phyloP scores from a whole-genome alignment of 2,888 invertebrate genomes.

The Drepanosiphum platanoidis region DNA sequence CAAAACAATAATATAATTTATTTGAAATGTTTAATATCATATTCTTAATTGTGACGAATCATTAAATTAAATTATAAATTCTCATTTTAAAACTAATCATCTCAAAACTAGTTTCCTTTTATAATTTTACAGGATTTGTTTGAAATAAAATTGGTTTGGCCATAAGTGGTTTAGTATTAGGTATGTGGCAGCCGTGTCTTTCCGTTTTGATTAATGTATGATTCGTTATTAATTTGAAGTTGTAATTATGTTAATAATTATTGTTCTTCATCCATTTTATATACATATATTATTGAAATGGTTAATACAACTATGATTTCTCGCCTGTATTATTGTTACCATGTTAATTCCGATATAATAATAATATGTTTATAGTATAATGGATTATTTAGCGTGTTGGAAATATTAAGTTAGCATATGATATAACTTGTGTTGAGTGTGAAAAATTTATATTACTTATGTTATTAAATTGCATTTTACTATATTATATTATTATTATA shows the following conservation, averaged over 20 bases:
- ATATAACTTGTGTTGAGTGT: conserved; percentile 15
- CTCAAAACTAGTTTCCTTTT: not conserved
- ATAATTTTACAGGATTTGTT: not conserved
- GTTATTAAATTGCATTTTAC: conserved; percentile 26
- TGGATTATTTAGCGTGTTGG: conserved; percentile 4
- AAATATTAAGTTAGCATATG: conserved; percentile 22
- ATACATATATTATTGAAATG: not conserved
- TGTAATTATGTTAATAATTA: not conserved
- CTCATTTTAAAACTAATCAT: not conserved
- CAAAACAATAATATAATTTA: not conserved
- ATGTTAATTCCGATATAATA: conserved; percentile 32
- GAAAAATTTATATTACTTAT: not conserved
- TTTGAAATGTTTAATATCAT: not conserved
- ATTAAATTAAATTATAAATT: not conserved
- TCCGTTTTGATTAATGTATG: not conserved
- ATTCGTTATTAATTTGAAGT: not conserved
- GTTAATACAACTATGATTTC: not conserved
- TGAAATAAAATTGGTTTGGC: not conserved
- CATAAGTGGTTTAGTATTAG: not conserved
- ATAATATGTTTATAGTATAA: not conserved
- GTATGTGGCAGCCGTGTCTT: not conserved
- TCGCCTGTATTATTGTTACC: conserved; percentile 31
- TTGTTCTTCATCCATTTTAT: not conserved
- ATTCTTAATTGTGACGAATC: not conserved
- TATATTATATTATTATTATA: conserved; percentile 26